These are phyloP conservation scores for Enteromius trimaculatus DNA, from an alignment of 2,797 vertebrate species.

Conservation along the genomic window DNA sequence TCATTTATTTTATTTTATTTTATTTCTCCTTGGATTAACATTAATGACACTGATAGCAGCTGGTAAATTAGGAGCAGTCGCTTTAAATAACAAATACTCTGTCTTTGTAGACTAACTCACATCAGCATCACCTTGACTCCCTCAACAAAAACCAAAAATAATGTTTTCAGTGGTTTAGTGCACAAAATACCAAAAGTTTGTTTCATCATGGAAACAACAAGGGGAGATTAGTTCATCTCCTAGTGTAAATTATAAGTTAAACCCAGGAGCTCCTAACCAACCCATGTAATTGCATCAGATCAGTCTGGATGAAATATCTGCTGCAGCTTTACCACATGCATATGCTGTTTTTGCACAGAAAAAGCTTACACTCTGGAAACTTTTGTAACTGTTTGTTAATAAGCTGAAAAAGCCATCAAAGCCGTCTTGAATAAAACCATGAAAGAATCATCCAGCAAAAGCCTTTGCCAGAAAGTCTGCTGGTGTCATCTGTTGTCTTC, in stretches of 20 bases:
- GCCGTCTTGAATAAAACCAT: not conserved
- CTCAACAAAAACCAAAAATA: not conserved
- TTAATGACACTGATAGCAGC: too few relatives aligned
- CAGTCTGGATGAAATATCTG: slow-evolving; percentile 6
- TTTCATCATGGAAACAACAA: not conserved
- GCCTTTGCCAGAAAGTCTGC: slow-evolving; percentile 22
- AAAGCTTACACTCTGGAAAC: not conserved
- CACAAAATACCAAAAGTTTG: not conserved
- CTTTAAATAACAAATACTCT: too few relatives aligned
- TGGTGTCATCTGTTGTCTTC: slow-evolving; percentile 29
- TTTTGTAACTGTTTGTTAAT: not conserved
- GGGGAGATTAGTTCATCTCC: not conserved
- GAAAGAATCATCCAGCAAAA: not conserved
- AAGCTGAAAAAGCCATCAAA: not conserved
- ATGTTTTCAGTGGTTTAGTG: not conserved
- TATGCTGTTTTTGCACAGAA: not conserved
- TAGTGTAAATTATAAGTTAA: not conserved
- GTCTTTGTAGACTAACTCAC: not conserved
- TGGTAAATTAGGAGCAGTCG: too few relatives aligned
- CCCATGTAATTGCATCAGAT: slow-evolving; percentile 15
- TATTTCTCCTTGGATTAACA: too few relatives aligned
- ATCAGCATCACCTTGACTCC: not conserved
- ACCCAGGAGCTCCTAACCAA: not conserved
- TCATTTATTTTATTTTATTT: too few relatives aligned
- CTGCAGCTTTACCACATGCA: not conserved